Evolutionary conservation across 2,113 vertebrate genomes (phyloP).

Genomic region (Chlamydotis undulata): DNA sequence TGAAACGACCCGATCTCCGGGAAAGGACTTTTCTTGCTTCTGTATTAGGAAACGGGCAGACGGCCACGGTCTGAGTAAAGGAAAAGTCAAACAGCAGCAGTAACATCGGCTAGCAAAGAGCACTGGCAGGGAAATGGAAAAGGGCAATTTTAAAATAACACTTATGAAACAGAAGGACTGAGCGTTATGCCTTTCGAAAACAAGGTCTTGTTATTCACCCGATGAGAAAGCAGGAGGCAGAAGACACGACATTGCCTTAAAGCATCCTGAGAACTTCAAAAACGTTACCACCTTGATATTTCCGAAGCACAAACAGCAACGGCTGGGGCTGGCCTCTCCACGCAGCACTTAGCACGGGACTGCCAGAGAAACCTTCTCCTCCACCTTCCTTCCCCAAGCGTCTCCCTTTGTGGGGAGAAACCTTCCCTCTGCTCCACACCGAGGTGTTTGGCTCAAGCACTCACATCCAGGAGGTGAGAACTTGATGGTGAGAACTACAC

Average conservation of each 20-base stretch:
- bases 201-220: not conserved
- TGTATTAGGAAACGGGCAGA: not conserved
- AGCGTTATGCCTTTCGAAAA: not conserved
- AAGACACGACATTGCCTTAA: not conserved
- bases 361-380: not conserved
- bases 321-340: not conserved
- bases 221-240: not conserved
- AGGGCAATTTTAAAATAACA: not conserved
- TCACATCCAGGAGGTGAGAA: not conserved
- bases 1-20: not conserved
- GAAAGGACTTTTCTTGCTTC: not conserved
- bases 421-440: not conserved
- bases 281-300: not conserved
- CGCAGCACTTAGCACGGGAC: fast-evolving
- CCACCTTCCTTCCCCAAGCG: not conserved
- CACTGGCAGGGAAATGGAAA: not conserved
- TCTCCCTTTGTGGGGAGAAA: not conserved
- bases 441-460: not conserved
- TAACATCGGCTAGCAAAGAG: not conserved
- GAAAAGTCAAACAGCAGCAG: not conserved
- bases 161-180: not conserved
- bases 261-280: not conserved
- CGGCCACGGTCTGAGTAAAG: not conserved
- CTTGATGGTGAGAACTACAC: not conserved
- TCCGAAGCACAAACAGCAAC: not conserved